Conservation (phyloP, 2,113 vertebrate species). For the Pao palembangensis region DNA sequence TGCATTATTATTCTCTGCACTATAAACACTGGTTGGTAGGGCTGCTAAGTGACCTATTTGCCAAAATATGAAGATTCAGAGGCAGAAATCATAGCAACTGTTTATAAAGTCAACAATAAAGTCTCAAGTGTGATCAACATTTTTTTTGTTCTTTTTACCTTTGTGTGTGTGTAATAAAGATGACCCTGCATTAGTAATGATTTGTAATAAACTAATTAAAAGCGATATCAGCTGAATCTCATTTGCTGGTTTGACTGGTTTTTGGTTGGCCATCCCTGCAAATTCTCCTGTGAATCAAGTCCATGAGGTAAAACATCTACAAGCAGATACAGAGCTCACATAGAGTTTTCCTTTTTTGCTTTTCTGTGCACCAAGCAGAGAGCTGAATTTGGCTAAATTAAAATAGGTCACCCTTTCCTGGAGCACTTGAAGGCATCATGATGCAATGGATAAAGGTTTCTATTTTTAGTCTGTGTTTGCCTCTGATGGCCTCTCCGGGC, state of each 20-base stretch:
- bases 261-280: no score
- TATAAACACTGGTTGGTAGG: conserved; percentile 39
- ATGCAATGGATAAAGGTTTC: conserved; percentile 20
- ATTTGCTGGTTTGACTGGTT: no score
- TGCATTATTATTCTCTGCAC: conserved; percentile 21
- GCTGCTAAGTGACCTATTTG: conserved; percentile 30
- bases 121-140: no score
- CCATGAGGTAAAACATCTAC: no score
- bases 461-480: conserved; percentile 44
- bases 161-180: not conserved
- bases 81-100: conserved; percentile 14
- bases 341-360: not conserved
- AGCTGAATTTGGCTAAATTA: not conserved
- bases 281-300: no score
- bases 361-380: not conserved
- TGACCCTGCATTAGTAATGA: no score
- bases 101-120: conserved; percentile 2
- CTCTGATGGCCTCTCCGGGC: conserved; percentile 1
- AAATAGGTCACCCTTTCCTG: conserved; percentile 30
- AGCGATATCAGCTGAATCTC: no score
- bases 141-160: not conserved
- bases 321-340: no score
- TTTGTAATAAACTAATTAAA: no score
- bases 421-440: conserved; percentile 37
- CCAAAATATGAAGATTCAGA: conserved; percentile 1